These are phyloP conservation scores for Anoplophora glabripennis DNA, from an alignment of 1,140 invertebrate species.

Conservation along the genomic window DNA sequence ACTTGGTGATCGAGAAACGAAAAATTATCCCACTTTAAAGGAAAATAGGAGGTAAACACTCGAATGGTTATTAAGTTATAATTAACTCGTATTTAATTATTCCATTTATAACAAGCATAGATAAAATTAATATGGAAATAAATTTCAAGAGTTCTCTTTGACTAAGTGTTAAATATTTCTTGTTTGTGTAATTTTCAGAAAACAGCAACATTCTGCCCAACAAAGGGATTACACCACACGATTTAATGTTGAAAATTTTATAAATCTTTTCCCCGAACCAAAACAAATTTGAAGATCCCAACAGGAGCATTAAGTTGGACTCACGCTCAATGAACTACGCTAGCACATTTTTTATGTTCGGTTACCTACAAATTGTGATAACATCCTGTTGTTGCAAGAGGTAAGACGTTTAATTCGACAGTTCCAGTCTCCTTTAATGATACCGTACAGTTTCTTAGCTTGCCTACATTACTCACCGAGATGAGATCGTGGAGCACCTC, in stretches of 20 bases:
- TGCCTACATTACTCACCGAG: slow-evolving; percentile 54
- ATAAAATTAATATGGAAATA: too few relatives aligned
- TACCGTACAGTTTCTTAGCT: slow-evolving; percentile 38
- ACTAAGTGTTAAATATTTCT: too few relatives aligned
- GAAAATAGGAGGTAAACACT: slow-evolving; percentile 48
- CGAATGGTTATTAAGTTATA: too few relatives aligned
- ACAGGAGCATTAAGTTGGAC: not conserved
- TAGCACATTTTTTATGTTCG: slow-evolving; percentile 1
- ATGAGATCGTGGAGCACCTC: slow-evolving; percentile 45
- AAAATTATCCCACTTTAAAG: slow-evolving; percentile 55
- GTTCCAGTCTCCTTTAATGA: not conserved
- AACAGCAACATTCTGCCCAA: slow-evolving; percentile 42
- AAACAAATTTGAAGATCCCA: slow-evolving; percentile 14
- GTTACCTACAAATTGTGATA: slow-evolving; percentile 13
- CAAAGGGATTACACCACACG: slow-evolving; percentile 49
- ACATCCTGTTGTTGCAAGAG: slow-evolving; percentile 50
- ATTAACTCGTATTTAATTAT: too few relatives aligned
- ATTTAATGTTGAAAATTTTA: slow-evolving; percentile 55
- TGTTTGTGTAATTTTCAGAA: slow-evolving; percentile 12
- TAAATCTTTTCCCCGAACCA: slow-evolving; percentile 37
- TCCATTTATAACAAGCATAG: too few relatives aligned
- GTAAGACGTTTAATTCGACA: slow-evolving; percentile 20
- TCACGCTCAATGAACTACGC: slow-evolving; percentile 5
- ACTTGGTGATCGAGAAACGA: slow-evolving; percentile 47
- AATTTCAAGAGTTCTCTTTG: too few relatives aligned